Percentiles rank a stretch among this genome's conserved stretches.
Evolutionary conservation across 2,888 invertebrate species (phyloP).

Genomic region (Calameuta pallipes): DNA sequence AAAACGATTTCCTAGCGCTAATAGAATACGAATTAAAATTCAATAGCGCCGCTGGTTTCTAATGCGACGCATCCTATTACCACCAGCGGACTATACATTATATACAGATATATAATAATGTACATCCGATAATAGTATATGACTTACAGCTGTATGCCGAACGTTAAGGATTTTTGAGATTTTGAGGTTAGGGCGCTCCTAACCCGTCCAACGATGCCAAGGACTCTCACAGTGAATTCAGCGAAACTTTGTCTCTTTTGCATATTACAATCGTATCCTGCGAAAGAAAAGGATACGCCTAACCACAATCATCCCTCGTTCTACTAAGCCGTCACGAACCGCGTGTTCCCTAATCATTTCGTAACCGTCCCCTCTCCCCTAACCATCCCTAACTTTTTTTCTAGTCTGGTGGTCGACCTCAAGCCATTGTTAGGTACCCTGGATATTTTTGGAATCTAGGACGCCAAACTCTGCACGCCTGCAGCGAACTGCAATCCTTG

Average conservation of each 20-base stretch:
- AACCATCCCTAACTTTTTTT: not conserved
- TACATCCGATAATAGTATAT: no score
- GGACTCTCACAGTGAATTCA: not conserved
- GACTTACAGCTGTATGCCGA: not conserved
- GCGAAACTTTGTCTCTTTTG: not conserved
- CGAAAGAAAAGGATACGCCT: not conserved
- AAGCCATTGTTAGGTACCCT: constrained; percentile 14
- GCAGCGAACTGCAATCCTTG: constrained; percentile 5
- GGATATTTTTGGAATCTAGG: constrained; percentile 51
- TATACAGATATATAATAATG: not conserved
- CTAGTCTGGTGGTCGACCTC: constrained; percentile 10
- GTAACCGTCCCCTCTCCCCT: not conserved
- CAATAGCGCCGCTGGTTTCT: not conserved
- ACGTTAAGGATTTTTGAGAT: not conserved
- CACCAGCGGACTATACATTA: not conserved
- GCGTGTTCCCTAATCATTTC: not conserved
- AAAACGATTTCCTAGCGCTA: not conserved
- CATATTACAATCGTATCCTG: not conserved
- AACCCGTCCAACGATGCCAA: not conserved
- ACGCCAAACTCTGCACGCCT: constrained; percentile 28
- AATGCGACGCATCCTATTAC: not conserved
- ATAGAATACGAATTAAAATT: not conserved
- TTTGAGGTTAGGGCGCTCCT: not conserved
- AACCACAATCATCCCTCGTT: not conserved
- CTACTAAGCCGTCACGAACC: not conserved